Evolutionary conservation across 2,113 vertebrate genomes (phyloP), one percentile per base, ranked within the genome.

Genomic region (Dicentrarchus labrax): DNA sequence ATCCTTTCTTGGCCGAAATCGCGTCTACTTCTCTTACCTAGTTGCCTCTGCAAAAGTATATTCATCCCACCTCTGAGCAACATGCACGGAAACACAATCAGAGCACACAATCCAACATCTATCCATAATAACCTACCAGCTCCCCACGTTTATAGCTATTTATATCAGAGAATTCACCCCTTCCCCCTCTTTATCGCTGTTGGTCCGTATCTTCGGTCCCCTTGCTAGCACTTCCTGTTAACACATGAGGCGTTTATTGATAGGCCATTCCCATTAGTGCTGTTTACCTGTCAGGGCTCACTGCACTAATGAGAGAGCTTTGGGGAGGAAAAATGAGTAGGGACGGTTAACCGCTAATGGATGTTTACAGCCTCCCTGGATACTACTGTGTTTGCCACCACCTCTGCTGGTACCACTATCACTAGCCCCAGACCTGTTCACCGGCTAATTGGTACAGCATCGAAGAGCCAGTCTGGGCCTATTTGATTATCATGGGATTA

Each of bases 301-400:
- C 91, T 93, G 96, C 95, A 92, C 95, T 98, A 97, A 98, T 97
- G 96, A 97, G 96, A 96, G 96, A 89, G 96, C 96, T 97, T 97
- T 97, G 96, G 94, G 90, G 94, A 95, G 96, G 95, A 96, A 96
- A 97, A 97, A 98, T 96, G 96, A 97, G 96, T 89, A 80, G 91
- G 96, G 94, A 93, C 92, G 84, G 95, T 96, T 96, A 96, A 96
- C 94, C 89, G 89, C 96, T 98, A 97, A 97, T 97, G 96, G 95
- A 96, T 97, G 96, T 96, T 97, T 97, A 96, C 96, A 95, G 92
- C 93, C 94, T 94, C 86, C 88, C 96, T 92, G 78, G 82, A 83
- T 91, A 88, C 90, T 57, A 8, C 76, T 47, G 67, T 76, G 84
- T 83, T 81, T 67, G 88, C 94, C 87, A 88, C 82, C 80, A 94